Evolutionary conservation across 2,888 invertebrate genomes (phyloP), one percentile per base, ranked within the genome.

Genomic region (Pristionchus mayeri): DNA sequence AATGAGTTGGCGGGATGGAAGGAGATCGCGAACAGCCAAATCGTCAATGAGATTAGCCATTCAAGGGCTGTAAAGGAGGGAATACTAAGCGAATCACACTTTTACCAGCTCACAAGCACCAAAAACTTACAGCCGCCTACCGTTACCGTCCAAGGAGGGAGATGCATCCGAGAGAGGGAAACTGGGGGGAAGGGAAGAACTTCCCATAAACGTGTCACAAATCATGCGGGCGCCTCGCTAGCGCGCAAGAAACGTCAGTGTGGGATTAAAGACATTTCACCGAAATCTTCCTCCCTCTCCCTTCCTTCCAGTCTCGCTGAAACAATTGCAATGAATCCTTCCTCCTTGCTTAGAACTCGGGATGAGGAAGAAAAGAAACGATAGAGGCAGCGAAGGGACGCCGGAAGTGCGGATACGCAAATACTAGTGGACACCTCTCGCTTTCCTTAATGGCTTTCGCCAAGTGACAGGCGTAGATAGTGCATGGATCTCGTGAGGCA

Each of bases 231-330:
- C 30, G 71, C 71, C 40, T 71, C 71, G 21, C 71, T n/a, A 40
- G n/a, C 44, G 27, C 21, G 48, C 85, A 84, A 76, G 57, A 86
- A 13, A 75, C 86, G 16, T 81, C 86, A 63, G 57, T 84, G 78
- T 84, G 79, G 85, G 84, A 13, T 85, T 57, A 85, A 87, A 83
- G 88, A 87, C 76, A 87, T 87, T 27, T 84, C 88, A 89, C 24
- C 87, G 86, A 79, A 87, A 88, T 48, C 78, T 48, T 34, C 52
- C 48, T 78, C 52, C 6, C 78, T 27, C 44, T n/a, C 48, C 3
- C 44, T 34, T 27, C 27, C 11, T 11, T 30, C 52, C 34, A 4
- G 44, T 57, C 63, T 3, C 21, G 63, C 34, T 63, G 71, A 71
- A 71, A 71, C 71, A 71, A 71, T 71, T 71, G 71, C 30, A 71